phyloP scores from a whole-genome alignment of 2,113 vertebrate genomes.

The Alaudala cheleensis region DNA sequence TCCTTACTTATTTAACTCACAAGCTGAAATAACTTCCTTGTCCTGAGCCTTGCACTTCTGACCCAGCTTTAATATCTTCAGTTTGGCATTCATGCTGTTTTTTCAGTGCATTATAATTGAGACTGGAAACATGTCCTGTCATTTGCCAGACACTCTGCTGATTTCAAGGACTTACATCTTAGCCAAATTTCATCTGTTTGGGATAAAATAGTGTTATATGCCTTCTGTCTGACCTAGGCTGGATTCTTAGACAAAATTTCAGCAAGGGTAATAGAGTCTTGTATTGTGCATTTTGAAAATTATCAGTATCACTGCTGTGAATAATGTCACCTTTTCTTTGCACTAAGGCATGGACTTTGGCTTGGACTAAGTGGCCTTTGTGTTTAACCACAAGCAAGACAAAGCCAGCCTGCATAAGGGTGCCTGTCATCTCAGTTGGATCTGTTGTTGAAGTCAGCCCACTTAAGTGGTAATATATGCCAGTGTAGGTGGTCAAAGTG shows the following conservation, averaged over 20 bases:
- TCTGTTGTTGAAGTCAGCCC: neutral
- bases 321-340: neutral
- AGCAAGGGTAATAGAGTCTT: neutral
- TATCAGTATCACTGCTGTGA: neutral
- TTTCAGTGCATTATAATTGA: neutral
- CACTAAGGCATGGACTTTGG: neutral
- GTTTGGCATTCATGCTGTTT: neutral
- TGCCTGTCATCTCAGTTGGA: neutral
- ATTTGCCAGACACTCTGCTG: slow-evolving; percentile 12
- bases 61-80: neutral
- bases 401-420: neutral
- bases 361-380: neutral
- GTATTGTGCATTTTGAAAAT: neutral
- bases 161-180: neutral
- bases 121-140: neutral
- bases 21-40: slow-evolving; percentile 26
- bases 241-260: neutral
- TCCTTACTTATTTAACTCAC: neutral
- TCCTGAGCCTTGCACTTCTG: neutral
- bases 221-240: neutral
- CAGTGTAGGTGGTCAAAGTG: neutral
- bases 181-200: slow-evolving; percentile 1
- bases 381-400: neutral
- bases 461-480: neutral
- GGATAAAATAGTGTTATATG: neutral